These are phyloP conservation scores for Ciona savignyi DNA, from an alignment of 23 tunicate species.

Conservation along the genomic window DNA sequence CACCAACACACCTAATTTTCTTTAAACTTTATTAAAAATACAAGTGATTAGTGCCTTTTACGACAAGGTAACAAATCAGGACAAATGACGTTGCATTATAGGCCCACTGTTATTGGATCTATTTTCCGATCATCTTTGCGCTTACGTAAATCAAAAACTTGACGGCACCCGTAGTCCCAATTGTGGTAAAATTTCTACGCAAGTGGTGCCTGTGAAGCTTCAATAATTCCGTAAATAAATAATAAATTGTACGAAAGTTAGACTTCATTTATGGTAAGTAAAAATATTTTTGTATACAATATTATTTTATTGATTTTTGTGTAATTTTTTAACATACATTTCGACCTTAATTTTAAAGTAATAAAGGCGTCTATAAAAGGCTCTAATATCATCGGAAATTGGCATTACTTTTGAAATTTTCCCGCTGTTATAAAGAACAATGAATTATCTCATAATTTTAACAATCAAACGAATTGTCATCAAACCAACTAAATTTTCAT, in stretches of 20 bases:
- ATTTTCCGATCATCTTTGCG: background rate
- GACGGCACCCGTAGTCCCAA: constrained; percentile 10
- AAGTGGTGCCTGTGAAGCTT: background rate
- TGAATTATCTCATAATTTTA: too few relatives aligned
- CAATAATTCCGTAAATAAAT: background rate
- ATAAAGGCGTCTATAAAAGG: background rate
- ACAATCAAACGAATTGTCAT: too few relatives aligned
- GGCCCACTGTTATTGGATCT: background rate
- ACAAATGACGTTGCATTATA: background rate
- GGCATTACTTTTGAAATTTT: constrained; percentile 1
- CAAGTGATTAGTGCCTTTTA: background rate
- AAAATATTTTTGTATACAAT: constrained; percentile 1
- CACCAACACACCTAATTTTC: background rate
- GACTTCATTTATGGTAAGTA: constrained; percentile 11
- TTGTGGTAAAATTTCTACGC: background rate
- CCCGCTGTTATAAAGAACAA: background rate
- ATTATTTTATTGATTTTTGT: constrained; percentile 6
- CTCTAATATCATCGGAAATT: background rate
- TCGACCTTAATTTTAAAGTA: background rate
- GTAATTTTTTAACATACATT: constrained; percentile 1
- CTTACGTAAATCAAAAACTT: background rate
- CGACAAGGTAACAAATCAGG: background rate
- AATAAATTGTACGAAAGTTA: background rate
- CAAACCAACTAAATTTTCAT: too few relatives aligned
- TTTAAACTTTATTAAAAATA: background rate